Conservation (phyloP, 2,888 invertebrate species). For the Agrypnus murinus region DNA sequence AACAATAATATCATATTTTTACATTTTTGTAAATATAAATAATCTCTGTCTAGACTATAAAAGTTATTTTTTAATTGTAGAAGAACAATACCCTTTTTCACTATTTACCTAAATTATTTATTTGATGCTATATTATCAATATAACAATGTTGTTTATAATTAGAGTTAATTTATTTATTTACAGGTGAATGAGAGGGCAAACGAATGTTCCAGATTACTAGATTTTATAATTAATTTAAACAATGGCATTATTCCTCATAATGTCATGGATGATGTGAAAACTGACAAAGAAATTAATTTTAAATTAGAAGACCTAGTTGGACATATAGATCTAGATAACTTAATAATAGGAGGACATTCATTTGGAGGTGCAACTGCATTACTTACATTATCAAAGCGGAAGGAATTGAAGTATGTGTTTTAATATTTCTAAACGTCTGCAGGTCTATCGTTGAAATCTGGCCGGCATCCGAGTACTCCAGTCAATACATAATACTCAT, state of each 20-base stretch:
- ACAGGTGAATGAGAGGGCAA: slow-evolving; percentile 72
- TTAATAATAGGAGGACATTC: slow-evolving; percentile 77
- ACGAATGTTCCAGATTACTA: slow-evolving; percentile 73
- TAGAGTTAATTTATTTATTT: not conserved
- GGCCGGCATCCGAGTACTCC: no score
- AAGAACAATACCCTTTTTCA: no score
- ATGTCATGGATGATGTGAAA: slow-evolving; percentile 69
- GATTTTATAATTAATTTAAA: slow-evolving; percentile 73
- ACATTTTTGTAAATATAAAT: no score
- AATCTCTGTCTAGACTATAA: no score
- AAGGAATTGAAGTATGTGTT: slow-evolving; percentile 72
- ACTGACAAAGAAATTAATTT: slow-evolving; percentile 58
- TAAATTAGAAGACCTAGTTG: slow-evolving; percentile 66
- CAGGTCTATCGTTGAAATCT: no score
- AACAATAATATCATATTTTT: no score
- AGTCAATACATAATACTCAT: no score
- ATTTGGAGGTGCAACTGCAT: slow-evolving; percentile 78
- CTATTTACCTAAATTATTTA: no score
- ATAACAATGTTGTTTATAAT: no score
- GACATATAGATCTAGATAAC: slow-evolving; percentile 70
- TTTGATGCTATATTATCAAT: no score
- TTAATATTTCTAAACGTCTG: slow-evolving; percentile 15
- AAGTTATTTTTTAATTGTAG: no score
- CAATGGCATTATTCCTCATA: slow-evolving; percentile 70
- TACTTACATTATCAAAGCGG: slow-evolving; percentile 74